Evolutionary conservation across 2,888 invertebrate species (phyloP).

Genomic region (Acronicta psi): DNA sequence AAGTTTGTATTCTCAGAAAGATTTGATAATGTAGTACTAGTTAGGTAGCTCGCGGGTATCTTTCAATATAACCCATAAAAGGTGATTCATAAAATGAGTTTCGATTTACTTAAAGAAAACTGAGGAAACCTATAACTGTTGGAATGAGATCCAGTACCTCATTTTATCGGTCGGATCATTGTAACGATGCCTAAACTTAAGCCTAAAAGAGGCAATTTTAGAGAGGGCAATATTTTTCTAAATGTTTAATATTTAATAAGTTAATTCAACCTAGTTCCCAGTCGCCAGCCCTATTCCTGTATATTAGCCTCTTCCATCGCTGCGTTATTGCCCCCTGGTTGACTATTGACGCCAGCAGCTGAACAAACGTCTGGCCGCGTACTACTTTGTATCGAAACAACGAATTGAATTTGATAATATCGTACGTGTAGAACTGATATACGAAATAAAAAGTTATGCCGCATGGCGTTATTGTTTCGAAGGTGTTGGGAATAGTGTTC

Average conservation of each 20-base stretch:
- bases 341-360: conserved; percentile 59
- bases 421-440: conserved; percentile 18
- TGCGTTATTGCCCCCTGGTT: conserved; percentile 59
- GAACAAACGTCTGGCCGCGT: conserved; percentile 8
- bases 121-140: too few relatives aligned
- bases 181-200: too few relatives aligned
- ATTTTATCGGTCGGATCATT: too few relatives aligned
- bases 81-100: too few relatives aligned
- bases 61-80: too few relatives aligned
- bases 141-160: too few relatives aligned
- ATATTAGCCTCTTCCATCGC: conserved; percentile 56
- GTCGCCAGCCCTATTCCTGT: conserved; percentile 40
- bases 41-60: too few relatives aligned
- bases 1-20: too few relatives aligned
- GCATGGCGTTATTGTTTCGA: conserved; percentile 19
- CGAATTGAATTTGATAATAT: conserved; percentile 50
- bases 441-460: conserved; percentile 21
- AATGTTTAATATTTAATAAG: background rate
- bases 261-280: background rate
- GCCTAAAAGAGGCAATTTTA: too few relatives aligned
- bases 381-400: conserved; percentile 31
- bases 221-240: too few relatives aligned
- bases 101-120: too few relatives aligned
- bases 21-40: too few relatives aligned
- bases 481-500: background rate